These are phyloP conservation scores for Podarcis raffonei DNA, from an alignment of 2,113 vertebrate genomes.

Conservation along the genomic window DNA sequence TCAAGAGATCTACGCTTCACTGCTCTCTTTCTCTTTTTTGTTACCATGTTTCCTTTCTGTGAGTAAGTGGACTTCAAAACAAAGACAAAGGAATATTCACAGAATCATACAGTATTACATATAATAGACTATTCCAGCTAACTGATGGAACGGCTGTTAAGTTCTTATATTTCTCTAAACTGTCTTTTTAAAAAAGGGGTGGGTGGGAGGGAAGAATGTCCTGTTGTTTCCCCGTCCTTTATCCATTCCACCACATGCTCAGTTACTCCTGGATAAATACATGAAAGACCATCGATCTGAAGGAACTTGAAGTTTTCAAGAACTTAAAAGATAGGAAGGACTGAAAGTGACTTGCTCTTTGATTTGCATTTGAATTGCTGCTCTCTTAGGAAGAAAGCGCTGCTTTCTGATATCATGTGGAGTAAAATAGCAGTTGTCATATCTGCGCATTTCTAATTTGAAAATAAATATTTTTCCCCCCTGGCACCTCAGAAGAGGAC, in stretches of 20 bases:
- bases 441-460: background rate
- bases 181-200: conserved; percentile 28
- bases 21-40: conserved; percentile 57
- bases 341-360: conserved; percentile 46
- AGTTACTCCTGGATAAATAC: conserved; percentile 27
- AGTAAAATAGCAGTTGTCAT: conserved; percentile 26
- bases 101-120: conserved; percentile 52
- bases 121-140: conserved; percentile 57
- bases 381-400: conserved; percentile 23
- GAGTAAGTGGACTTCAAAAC: conserved; percentile 70
- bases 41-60: conserved; percentile 65
- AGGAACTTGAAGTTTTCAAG: conserved; percentile 47
- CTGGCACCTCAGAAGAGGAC: conserved; percentile 21
- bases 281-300: conserved; percentile 47
- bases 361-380: conserved; percentile 33
- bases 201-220: conserved; percentile 19
- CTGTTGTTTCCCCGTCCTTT: conserved; percentile 45
- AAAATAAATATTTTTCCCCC: conserved; percentile 12
- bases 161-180: conserved; percentile 55
- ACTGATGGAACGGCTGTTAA: conserved; percentile 49
- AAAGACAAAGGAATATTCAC: conserved; percentile 63
- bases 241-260: conserved; percentile 42
- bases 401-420: conserved; percentile 20
- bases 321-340: conserved; percentile 50
- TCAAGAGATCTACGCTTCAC: conserved; percentile 61